These are phyloP conservation scores for Sprattus sprattus DNA, from an alignment of 2,113 vertebrate genomes.

Conservation along the genomic window DNA sequence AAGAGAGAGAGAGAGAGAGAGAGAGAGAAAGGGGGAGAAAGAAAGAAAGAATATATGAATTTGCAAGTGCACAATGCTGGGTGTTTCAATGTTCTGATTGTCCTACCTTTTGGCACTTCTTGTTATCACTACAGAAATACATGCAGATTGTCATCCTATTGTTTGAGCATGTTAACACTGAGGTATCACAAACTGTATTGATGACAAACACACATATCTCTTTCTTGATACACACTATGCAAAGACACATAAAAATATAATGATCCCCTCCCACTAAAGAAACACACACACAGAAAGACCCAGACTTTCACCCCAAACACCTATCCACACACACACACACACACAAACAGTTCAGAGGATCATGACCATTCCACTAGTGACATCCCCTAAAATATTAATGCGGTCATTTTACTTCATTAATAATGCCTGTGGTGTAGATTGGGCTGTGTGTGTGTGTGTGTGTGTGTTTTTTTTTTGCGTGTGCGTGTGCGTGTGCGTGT, in stretches of 20 bases:
- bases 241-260: neutral
- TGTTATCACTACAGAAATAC: neutral
- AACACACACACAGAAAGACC: slow-evolving; percentile 35
- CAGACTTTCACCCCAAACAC: neutral
- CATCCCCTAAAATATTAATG: slow-evolving; percentile 69
- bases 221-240: too few species aligned
- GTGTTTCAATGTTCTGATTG: slow-evolving; percentile 7
- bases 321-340: slow-evolving; percentile 18
- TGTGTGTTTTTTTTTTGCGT: slow-evolving; percentile 26
- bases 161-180: neutral
- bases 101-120: neutral
- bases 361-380: slow-evolving; percentile 59
- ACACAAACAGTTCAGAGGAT: slow-evolving; percentile 21
- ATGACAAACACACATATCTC: too few species aligned
- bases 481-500: slow-evolving; percentile 27
- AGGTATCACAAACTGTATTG: neutral
- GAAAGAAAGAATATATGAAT: neutral
- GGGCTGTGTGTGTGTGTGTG: slow-evolving; percentile 32
- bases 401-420: slow-evolving; percentile 68
- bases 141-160: neutral
- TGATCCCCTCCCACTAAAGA: neutral
- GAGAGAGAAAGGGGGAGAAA: neutral
- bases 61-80: neutral
- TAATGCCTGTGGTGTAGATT: slow-evolving; percentile 69
- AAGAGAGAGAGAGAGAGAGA: neutral